Conservation (phyloP, 2,888 invertebrate genomes). For the Smittia aterrima region DNA sequence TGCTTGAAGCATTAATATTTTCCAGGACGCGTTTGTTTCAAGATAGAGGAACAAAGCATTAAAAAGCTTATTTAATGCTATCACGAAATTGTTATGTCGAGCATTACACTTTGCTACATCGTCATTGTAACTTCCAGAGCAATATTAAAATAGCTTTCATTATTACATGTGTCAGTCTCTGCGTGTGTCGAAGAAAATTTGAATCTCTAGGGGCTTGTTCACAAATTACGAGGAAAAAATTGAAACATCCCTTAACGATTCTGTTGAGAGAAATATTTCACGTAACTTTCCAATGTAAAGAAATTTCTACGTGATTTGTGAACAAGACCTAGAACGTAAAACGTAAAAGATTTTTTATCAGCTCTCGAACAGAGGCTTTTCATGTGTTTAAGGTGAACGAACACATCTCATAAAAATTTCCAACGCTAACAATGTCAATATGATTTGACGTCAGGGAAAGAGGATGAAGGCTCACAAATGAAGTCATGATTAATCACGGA, state of each 20-base stretch:
- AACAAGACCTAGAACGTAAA: too few relatives aligned
- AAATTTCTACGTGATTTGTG: too few relatives aligned
- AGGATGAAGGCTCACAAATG: neutral
- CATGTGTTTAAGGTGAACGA: neutral
- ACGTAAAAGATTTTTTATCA: constrained; percentile 10
- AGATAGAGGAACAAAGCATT: constrained; percentile 2
- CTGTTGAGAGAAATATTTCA: neutral
- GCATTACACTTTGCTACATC: neutral
- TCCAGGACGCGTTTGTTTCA: constrained; percentile 6
- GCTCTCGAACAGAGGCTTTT: constrained; percentile 16
- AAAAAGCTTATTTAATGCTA: constrained; percentile 19
- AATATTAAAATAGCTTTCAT: constrained; percentile 36
- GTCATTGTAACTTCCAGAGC: neutral
- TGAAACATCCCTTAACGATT: too few relatives aligned
- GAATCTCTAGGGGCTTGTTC: too few relatives aligned
- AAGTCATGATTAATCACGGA: constrained; percentile 39
- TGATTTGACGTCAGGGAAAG: neutral
- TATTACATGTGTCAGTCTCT: constrained; percentile 30
- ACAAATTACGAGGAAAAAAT: too few relatives aligned
- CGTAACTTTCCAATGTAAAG: neutral
- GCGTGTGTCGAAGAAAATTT: neutral
- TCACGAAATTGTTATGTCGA: constrained; percentile 10
- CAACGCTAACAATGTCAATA: constrained; percentile 5
- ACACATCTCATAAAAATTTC: neutral
- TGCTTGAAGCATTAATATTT: neutral